These are phyloP conservation scores for Ctenopoma kingsleyae DNA, from an alignment of 2,797 vertebrate genomes.

Conservation along the genomic window DNA sequence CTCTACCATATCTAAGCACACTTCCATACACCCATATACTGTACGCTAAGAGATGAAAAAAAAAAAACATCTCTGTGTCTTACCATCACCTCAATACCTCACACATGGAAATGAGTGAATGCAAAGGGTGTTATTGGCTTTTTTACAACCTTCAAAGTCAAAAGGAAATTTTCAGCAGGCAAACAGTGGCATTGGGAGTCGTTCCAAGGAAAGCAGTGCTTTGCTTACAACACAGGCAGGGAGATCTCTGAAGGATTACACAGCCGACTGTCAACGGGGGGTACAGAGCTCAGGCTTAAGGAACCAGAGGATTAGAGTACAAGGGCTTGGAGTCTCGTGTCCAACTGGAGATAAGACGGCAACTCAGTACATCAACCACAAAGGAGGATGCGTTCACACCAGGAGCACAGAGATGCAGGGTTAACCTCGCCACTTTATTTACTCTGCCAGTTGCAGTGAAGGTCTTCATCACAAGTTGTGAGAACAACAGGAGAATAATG, in stretches of 20 bases:
- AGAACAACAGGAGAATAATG: slow-evolving; percentile 56
- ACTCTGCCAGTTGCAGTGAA: slow-evolving; percentile 41
- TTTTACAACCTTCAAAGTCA: slow-evolving; percentile 55
- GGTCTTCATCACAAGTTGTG: slow-evolving; percentile 51
- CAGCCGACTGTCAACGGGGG: slow-evolving; percentile 69
- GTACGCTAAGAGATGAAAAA: neutral
- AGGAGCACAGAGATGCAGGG: slow-evolving; percentile 26
- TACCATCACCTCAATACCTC: slow-evolving; percentile 5
- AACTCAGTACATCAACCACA: slow-evolving; percentile 44
- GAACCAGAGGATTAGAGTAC: slow-evolving; percentile 78
- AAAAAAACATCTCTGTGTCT: neutral
- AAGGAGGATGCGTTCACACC: slow-evolving; percentile 49
- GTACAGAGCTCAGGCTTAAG: slow-evolving; percentile 72
- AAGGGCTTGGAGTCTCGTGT: slow-evolving; percentile 68
- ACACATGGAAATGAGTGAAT: slow-evolving; percentile 46
- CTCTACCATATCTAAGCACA: slow-evolving; percentile 21
- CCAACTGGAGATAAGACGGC: slow-evolving; percentile 71
- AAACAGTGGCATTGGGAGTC: slow-evolving; percentile 37
- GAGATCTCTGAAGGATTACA: slow-evolving; percentile 81
- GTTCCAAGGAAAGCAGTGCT: slow-evolving; percentile 56
- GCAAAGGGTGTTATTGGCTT: slow-evolving; percentile 41
- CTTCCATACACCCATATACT: slow-evolving; percentile 5
- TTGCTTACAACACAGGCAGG: slow-evolving; percentile 62
- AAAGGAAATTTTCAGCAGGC: slow-evolving; percentile 50
- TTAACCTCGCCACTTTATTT: slow-evolving; percentile 63